A percentile compares a stretch with the other conserved stretches of the same genome.
Evolutionary conservation across 1,140 invertebrate genomes (phyloP).

Genomic region (Mizuhopecten yessoensis): DNA sequence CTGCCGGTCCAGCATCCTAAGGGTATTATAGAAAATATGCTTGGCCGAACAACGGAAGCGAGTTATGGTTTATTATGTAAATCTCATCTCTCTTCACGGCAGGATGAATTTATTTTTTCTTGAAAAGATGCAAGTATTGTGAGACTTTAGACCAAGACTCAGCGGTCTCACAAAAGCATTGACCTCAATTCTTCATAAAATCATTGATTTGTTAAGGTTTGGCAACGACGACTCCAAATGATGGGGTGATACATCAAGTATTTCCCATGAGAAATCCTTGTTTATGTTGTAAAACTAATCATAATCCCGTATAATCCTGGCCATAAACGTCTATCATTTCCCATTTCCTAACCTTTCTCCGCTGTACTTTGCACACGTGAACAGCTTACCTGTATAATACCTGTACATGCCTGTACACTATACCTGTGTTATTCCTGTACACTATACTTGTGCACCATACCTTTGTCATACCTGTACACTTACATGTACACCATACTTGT

Average conservation of each 20-base stretch:
- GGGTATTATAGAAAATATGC: slow-evolving; percentile 5
- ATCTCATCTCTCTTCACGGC: background rate
- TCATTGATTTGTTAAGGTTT: background rate
- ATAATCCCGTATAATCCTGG: no score
- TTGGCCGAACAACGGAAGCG: background rate
- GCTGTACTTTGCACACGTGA: no score
- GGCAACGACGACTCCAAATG: background rate
- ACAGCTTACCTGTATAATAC: no score
- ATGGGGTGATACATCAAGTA: background rate
- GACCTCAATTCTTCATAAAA: background rate
- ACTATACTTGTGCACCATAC: no score
- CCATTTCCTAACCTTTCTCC: no score
- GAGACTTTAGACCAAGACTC: background rate
- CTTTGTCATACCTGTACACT: no score
- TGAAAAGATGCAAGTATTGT: background rate
- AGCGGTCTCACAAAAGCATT: background rate
- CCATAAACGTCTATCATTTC: no score
- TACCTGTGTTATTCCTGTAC: no score
- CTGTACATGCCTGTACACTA: no score
- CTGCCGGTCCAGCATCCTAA: background rate
- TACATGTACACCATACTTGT: no score
- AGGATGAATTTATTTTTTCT: background rate
- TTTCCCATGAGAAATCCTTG: background rate
- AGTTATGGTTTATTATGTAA: background rate
- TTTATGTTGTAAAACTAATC: no score